Percentiles rank a stretch among this genome's conserved stretches.
These are phyloP conservation scores for Lipophrys pholis DNA, from an alignment of 2,113 vertebrate genomes.

Conservation along the genomic window DNA sequence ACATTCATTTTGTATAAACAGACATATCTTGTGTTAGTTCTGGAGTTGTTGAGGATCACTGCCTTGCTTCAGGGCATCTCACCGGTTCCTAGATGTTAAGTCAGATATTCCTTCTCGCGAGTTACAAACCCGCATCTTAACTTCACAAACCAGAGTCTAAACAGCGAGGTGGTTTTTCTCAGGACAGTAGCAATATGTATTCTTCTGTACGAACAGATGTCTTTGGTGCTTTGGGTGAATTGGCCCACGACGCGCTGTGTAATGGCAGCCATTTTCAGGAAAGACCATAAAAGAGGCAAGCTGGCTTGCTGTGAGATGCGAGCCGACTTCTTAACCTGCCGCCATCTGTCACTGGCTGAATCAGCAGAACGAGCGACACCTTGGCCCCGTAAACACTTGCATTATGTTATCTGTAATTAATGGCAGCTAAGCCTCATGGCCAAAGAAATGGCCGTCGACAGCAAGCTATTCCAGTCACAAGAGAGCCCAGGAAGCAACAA, in stretches of 20 bases:
- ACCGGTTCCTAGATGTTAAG: conserved; percentile 2
- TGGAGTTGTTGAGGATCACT: neutral
- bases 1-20: neutral
- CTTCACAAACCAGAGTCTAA: neutral
- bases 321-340: conserved; percentile 36
- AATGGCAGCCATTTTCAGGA: conserved; percentile 33
- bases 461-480: neutral
- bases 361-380: conserved; percentile 21
- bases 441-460: neutral
- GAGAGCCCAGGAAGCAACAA: neutral
- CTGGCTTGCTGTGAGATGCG: conserved; percentile 17
- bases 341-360: conserved; percentile 53
- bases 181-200: conserved; percentile 20
- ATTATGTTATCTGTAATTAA: conserved; percentile 43
- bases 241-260: conserved; percentile 14
- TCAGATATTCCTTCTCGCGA: neutral
- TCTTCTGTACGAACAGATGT: conserved; percentile 46
- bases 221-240: conserved; percentile 29
- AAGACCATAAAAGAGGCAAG: conserved; percentile 17
- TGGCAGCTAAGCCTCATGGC: conserved; percentile 1
- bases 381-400: conserved; percentile 32
- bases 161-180: neutral
- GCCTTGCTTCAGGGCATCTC: conserved; percentile 1
- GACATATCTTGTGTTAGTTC: neutral
- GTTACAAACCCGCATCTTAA: conserved; percentile 2